These are phyloP conservation scores for Bedellia somnulentella DNA, from an alignment of 2,888 invertebrate species.

Conservation along the genomic window DNA sequence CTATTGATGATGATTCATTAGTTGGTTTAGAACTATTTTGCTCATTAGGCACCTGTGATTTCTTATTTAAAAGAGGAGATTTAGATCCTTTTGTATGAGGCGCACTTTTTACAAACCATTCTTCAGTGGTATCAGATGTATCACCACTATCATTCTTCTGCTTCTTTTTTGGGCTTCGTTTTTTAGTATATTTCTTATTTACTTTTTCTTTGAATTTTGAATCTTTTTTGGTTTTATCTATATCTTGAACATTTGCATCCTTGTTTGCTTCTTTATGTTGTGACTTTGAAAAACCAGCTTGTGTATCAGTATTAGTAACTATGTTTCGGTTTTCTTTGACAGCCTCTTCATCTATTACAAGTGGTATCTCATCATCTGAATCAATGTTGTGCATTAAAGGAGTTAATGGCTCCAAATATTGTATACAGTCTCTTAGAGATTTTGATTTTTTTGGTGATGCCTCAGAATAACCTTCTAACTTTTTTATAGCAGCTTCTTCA, in stretches of 20 bases:
- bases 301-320: background rate
- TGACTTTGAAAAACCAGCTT: background rate
- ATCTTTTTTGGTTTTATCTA: conserved; percentile 17
- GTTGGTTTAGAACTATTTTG: conserved; percentile 3
- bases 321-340: background rate
- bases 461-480: conserved; percentile 15
- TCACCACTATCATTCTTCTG: too few species aligned
- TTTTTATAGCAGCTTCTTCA: conserved; percentile 26
- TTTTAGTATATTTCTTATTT: too few species aligned
- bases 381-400: background rate
- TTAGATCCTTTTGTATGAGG: too few species aligned
- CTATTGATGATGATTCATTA: conserved; percentile 11
- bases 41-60: conserved; percentile 3
- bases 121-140: too few species aligned
- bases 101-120: too few species aligned
- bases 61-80: too few species aligned
- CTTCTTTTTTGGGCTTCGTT: conserved; percentile 10
- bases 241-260: background rate
- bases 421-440: conserved; percentile 29
- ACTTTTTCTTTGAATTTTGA: conserved; percentile 8
- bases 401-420: background rate
- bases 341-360: conserved; percentile 23
- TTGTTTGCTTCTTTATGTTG: background rate
- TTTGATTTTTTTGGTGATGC: conserved; percentile 12
- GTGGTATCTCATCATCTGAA: background rate